These are phyloP conservation scores for Cynoglossus semilaevis DNA, from an alignment of 2,113 vertebrate genomes.

Conservation along the genomic window DNA sequence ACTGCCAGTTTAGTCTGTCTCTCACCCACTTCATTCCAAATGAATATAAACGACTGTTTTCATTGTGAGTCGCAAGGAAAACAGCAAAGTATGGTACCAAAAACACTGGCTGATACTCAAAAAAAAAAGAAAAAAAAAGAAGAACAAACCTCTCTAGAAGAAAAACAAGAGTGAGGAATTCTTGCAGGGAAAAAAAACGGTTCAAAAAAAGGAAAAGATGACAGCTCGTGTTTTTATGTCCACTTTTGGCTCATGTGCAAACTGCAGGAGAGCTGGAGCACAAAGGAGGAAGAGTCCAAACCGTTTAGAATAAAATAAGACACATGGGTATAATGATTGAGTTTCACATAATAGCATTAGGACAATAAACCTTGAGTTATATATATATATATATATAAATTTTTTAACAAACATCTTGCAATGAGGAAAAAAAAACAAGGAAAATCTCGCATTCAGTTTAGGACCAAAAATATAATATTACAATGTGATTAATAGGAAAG, in stretches of 20 bases:
- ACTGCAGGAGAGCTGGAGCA: slow-evolving; percentile 6
- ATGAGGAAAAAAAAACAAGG: too few species aligned
- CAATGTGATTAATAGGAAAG: slow-evolving; percentile 58
- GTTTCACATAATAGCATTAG: not conserved
- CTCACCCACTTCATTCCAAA: slow-evolving; percentile 66
- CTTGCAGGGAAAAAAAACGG: slow-evolving; percentile 28
- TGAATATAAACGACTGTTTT: slow-evolving; percentile 79
- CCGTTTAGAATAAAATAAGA: slow-evolving; percentile 11
- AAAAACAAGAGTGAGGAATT: slow-evolving; percentile 67
- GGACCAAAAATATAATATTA: too few species aligned
- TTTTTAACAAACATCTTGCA: slow-evolving; percentile 3
- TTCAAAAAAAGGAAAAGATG: slow-evolving; percentile 33
- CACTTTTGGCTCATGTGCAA: slow-evolving; percentile 29
- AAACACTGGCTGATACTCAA: slow-evolving; percentile 63
- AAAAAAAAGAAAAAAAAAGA: slow-evolving; percentile 16
- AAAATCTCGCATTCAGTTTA: too few species aligned
- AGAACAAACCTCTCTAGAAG: slow-evolving; percentile 55
- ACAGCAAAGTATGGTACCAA: slow-evolving; percentile 74
- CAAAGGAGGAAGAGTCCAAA: slow-evolving; percentile 11
- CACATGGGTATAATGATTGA: slow-evolving; percentile 8
- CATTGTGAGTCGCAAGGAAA: slow-evolving; percentile 66
- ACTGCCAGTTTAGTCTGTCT: slow-evolving; percentile 51
- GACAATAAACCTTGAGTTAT: too few species aligned
- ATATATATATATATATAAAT: too few species aligned
- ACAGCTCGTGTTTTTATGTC: slow-evolving; percentile 51